Conservation (phyloP, 2,113 vertebrate genomes). For the Collichthys lucidus region DNA sequence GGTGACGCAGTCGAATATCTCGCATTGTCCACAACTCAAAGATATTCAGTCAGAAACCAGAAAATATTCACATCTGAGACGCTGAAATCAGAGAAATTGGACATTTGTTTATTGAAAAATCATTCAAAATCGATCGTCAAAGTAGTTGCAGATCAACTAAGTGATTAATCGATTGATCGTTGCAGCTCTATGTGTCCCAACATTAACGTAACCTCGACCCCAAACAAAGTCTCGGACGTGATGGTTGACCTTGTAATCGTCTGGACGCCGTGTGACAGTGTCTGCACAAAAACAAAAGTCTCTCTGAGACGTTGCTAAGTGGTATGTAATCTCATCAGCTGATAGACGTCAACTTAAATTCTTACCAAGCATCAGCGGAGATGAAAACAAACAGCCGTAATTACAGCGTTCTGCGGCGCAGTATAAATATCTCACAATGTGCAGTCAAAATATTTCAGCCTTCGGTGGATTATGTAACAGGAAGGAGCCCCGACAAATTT, state of each 20-base stretch:
- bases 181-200: not conserved
- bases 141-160: too few relatives aligned
- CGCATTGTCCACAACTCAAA: too few relatives aligned
- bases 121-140: too few relatives aligned
- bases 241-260: not conserved
- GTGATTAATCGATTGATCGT: too few relatives aligned
- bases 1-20: too few relatives aligned
- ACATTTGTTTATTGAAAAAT: too few relatives aligned
- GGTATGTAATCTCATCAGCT: not conserved
- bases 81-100: too few relatives aligned
- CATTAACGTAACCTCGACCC: not conserved
- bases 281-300: not conserved
- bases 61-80: too few relatives aligned
- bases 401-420: not conserved
- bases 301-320: not conserved
- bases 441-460: not conserved
- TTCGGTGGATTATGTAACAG: slow-evolving; percentile 28
- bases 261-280: not conserved
- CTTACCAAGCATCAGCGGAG: not conserved
- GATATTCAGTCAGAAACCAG: too few relatives aligned
- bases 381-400: slow-evolving; percentile 8
- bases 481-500: slow-evolving; percentile 34
- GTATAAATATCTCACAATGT: slow-evolving; percentile 22
- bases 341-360: not conserved
- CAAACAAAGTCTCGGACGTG: not conserved